Evolutionary conservation across 2,113 vertebrate species (phyloP).

Genomic region (Neogobius melanostomus): DNA sequence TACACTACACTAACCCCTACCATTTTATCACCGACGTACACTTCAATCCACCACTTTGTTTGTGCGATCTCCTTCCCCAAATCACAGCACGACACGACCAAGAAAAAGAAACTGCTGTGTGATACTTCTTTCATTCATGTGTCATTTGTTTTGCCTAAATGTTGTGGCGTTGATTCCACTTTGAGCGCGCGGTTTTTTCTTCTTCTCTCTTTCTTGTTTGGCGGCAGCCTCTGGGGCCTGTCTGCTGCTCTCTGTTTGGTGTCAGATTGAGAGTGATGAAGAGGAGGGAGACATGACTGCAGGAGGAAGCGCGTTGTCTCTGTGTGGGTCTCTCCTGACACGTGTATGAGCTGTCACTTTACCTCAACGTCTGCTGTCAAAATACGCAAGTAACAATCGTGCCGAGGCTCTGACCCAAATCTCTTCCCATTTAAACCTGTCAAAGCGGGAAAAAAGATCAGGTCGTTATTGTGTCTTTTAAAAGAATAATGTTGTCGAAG

Average conservation of each 20-base stretch:
- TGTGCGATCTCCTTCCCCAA: slow-evolving; percentile 18
- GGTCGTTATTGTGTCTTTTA: neutral
- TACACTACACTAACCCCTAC: slow-evolving; percentile 36
- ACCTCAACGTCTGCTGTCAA: slow-evolving; percentile 44
- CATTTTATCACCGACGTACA: slow-evolving; percentile 23
- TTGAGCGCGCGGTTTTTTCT: slow-evolving; percentile 50
- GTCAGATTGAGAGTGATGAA: slow-evolving; percentile 63
- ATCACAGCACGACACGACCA: slow-evolving; percentile 34
- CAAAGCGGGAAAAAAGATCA: neutral
- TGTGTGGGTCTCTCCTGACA: slow-evolving; percentile 49
- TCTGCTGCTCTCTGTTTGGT: slow-evolving; percentile 62
- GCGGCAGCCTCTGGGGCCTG: slow-evolving; percentile 58
- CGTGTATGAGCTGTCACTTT: slow-evolving; percentile 58
- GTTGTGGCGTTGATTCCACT: slow-evolving; percentile 45
- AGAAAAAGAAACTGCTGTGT: slow-evolving; percentile 17
- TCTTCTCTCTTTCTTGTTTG: slow-evolving; percentile 37
- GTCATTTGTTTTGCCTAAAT: slow-evolving; percentile 40
- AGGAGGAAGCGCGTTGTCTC: slow-evolving; percentile 44
- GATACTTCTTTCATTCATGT: slow-evolving; percentile 25
- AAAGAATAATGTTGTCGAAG: neutral
- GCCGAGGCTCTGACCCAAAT: slow-evolving; percentile 21
- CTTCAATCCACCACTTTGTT: slow-evolving; percentile 34
- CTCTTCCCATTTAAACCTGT: slow-evolving; percentile 10
- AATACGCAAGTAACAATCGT: slow-evolving; percentile 20
- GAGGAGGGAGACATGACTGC: slow-evolving; percentile 56